A percentile compares a stretch with the other conserved stretches of the same genome.
These are phyloP conservation scores for Virgularia gustaviana DNA, from an alignment of 92 coral and sea anemone genomes.

Conservation along the genomic window DNA sequence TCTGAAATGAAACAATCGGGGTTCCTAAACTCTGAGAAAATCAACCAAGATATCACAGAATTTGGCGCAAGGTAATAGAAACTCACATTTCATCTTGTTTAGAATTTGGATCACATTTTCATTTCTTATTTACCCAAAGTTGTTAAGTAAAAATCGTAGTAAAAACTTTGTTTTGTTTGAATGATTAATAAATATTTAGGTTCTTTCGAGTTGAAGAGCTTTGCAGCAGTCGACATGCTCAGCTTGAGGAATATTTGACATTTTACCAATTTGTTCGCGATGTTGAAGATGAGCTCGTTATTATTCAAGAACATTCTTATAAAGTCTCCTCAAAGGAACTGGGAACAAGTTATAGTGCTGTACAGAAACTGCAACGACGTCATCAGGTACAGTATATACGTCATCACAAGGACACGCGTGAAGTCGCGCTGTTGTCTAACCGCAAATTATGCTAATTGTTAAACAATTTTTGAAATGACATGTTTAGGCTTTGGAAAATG, in stretches of 20 bases:
- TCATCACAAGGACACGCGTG: not conserved
- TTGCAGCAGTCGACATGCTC: constrained; percentile 62
- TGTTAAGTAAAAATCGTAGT: too few species aligned
- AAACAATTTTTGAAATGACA: too few species aligned
- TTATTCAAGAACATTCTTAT: constrained; percentile 83
- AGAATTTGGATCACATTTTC: too few species aligned
- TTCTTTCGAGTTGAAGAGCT: constrained; percentile 64
- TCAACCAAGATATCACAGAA: not conserved
- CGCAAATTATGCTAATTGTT: too few species aligned
- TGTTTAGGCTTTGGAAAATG: constrained; percentile 78
- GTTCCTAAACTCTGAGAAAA: constrained; percentile 2
- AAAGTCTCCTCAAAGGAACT: constrained; percentile 82
- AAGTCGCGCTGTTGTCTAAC: too few species aligned
- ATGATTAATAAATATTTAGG: too few species aligned
- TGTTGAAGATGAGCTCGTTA: constrained; percentile 81
- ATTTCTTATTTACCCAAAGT: too few species aligned
- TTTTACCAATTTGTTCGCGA: constrained; percentile 87
- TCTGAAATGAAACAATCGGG: not conserved
- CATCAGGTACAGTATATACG: constrained; percentile 53
- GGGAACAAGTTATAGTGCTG: constrained; percentile 79
- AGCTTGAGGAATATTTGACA: constrained; percentile 80
- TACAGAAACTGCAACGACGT: constrained; percentile 80
- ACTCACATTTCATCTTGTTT: too few species aligned
- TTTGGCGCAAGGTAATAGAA: constrained; percentile 1
- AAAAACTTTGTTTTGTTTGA: too few species aligned